phyloP scores from a whole-genome alignment of 2,888 invertebrate species.

The Heliconius ismenius region DNA sequence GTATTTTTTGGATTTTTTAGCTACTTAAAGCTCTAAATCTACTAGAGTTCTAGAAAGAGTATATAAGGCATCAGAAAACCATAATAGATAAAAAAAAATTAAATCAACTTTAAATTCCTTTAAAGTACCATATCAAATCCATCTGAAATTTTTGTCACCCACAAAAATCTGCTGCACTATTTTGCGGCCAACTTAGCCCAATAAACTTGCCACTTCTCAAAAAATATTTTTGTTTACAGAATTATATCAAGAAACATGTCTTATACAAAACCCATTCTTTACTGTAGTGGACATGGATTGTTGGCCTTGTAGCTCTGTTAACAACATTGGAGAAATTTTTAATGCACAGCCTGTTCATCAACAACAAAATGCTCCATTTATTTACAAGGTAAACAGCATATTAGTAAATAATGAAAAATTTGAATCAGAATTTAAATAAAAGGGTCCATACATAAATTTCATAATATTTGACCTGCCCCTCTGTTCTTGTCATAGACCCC shows the following conservation, averaged over 20 bases:
- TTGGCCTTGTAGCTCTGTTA: slow-evolving; percentile 89
- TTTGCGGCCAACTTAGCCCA: not conserved
- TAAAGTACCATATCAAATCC: too few species aligned
- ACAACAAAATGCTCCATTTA: slow-evolving; percentile 75
- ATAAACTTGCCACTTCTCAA: not conserved
- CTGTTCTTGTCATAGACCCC: too few species aligned
- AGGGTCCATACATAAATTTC: not conserved
- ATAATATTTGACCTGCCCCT: too few species aligned
- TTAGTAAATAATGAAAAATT: not conserved
- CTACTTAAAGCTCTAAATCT: too few species aligned
- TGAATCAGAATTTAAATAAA: not conserved
- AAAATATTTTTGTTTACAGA: slow-evolving; percentile 67
- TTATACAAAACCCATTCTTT: slow-evolving; percentile 92
- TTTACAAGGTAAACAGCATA: slow-evolving; percentile 74
- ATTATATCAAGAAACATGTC: slow-evolving; percentile 91
- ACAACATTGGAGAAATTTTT: slow-evolving; percentile 85
- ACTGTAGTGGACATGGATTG: slow-evolving; percentile 91
- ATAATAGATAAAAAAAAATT: too few species aligned
- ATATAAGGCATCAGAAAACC: too few species aligned
- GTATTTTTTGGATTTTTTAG: too few species aligned
- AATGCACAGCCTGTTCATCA: slow-evolving; percentile 70
- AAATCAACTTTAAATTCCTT: too few species aligned
- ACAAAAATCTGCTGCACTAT: not conserved
- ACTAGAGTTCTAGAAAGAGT: too few species aligned
- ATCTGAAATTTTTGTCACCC: too few species aligned